These are phyloP conservation scores for Thunnus thynnus DNA, from an alignment of 2,113 vertebrate species.

Conservation along the genomic window DNA sequence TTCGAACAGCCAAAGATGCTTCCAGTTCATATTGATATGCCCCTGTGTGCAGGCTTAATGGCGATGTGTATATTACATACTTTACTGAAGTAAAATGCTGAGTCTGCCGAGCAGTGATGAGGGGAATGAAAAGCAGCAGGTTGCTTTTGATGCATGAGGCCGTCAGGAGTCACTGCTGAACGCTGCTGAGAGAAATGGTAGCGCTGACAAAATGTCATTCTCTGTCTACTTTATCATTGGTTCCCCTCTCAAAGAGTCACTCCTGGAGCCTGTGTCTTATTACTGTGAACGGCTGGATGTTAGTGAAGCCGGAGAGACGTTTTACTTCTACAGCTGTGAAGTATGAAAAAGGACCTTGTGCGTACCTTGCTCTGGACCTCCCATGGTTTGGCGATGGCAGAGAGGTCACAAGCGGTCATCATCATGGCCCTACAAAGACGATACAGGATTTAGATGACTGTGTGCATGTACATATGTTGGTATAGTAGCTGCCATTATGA, in stretches of 20 bases:
- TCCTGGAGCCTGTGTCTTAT: constrained; percentile 16
- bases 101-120: constrained; percentile 46
- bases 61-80: constrained; percentile 43
- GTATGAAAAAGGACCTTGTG: neutral
- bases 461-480: neutral
- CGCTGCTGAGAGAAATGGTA: constrained; percentile 55
- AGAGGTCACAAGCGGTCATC: constrained; percentile 89
- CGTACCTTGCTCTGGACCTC: constrained; percentile 87
- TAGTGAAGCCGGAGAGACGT: neutral
- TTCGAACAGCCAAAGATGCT: neutral
- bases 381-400: constrained; percentile 88
- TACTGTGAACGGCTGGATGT: constrained; percentile 8
- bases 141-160: constrained; percentile 65
- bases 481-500: neutral
- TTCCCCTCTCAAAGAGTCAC: constrained; percentile 1
- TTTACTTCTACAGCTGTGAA: neutral
- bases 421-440: constrained; percentile 85
- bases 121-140: constrained; percentile 52
- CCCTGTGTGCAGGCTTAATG: neutral
- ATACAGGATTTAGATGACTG: neutral
- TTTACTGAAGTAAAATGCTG: constrained; percentile 47
- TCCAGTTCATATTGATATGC: constrained; percentile 18
- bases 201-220: constrained; percentile 61
- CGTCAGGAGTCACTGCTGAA: constrained; percentile 51
- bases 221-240: constrained; percentile 39